Percentiles rank a stretch among this genome's conserved stretches.
These are phyloP conservation scores for Sturnira hondurensis DNA, from an alignment of 2,113 vertebrate species.

Conservation along the genomic window DNA sequence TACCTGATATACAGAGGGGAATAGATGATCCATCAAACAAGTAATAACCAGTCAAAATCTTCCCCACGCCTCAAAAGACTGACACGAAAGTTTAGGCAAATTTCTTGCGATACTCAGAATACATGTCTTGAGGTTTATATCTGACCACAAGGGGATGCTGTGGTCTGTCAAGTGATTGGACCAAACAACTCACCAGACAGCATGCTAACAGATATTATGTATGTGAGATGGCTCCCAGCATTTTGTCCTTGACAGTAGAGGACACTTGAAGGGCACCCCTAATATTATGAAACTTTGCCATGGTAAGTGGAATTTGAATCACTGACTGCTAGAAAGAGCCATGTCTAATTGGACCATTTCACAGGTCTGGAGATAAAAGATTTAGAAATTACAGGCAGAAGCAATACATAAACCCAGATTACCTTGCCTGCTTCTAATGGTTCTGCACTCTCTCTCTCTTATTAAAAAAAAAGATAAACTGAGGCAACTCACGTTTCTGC, in stretches of 20 bases:
- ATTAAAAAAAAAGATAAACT: neutral
- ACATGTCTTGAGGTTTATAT: neutral
- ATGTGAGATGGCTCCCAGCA: slow-evolving; percentile 55
- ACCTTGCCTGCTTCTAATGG: neutral
- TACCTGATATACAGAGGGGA: neutral
- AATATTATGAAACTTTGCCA: neutral
- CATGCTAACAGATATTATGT: fast-evolving
- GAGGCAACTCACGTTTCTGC: neutral
- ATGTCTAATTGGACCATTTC: neutral
- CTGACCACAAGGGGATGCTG: slow-evolving; percentile 56
- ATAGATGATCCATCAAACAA: neutral
- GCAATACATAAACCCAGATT: neutral
- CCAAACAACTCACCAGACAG: neutral
- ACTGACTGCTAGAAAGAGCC: neutral
- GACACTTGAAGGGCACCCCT: neutral
- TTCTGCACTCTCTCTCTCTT: neutral
- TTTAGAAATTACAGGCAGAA: neutral
- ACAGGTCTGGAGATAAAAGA: neutral
- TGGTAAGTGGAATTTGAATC: neutral
- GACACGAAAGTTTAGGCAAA: neutral
- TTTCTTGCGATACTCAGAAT: neutral
- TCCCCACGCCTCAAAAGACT: neutral
- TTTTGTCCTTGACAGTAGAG: neutral
- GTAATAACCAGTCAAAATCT: neutral
- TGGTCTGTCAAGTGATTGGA: neutral